Base-by-base conservation (phyloP, 2,797 vertebrate species). In the Muscicapa striata region DNA sequence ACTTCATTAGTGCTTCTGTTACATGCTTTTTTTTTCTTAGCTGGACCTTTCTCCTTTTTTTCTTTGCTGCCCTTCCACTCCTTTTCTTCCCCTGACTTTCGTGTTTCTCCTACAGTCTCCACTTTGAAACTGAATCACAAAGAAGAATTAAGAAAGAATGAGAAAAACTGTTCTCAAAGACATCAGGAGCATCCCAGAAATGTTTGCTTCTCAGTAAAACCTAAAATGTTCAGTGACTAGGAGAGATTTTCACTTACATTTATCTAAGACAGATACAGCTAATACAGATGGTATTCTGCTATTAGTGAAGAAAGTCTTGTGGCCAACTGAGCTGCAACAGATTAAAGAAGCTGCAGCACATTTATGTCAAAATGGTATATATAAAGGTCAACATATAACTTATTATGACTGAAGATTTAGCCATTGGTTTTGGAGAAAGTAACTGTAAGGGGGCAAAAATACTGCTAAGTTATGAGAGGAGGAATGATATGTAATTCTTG, bases 361-460 rank as follows among this genome's bases (percentile, higher is more conserved):
- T 90, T 70, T 69, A 61, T 59, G 63, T 59, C 51, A 64, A 92
- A 92, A 75, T 46, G 22, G 15, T 54, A 72, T 80, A 92, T 89
- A 83, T 78, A 89, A 92, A 92, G 58, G 58, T 94, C 67, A 93
- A 91, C 88, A 87, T 66, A 66, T 17, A 90, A 82, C n/a, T 66
- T 69, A 54, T 2, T 2, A 13, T 81, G n/a, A 57, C 17, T 75
- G 54, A 74, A 74, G 57, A 87, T 45, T 81, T 83, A 75, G 90
- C 80, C 38, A 76, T 1, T 40, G 36, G 23, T 64, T 93, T 84
- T 87, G 41, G 38, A 89, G 51, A 84, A 70, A 82, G 49, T 32
- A 79, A 77, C 52, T 17, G 54, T 51, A 86, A 87, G 29, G 38
- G 15, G 59, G n/a, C 5, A 84, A 89, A 88, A 88, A 49, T 55